phyloP scores from a whole-genome alignment of 2,113 vertebrate species.

The Lampris megalopsis region DNA sequence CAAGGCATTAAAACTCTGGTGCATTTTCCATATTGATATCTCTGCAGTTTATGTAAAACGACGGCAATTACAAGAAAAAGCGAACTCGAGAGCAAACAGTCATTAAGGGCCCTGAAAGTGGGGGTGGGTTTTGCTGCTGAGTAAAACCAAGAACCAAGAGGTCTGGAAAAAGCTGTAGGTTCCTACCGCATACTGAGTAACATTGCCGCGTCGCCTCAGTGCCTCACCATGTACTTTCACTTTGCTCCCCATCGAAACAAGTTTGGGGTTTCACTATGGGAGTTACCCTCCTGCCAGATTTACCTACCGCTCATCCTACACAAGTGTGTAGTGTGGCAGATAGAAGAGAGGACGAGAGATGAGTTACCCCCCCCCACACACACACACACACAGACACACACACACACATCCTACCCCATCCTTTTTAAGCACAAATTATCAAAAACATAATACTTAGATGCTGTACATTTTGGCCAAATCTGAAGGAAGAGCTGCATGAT shows the following conservation, averaged over 20 bases:
- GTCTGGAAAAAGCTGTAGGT: constrained; percentile 74
- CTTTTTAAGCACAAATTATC: not conserved
- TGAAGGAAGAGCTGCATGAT: not conserved
- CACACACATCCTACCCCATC: not conserved
- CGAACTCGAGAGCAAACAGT: constrained; percentile 56
- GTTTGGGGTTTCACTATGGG: constrained; percentile 68
- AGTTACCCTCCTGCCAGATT: constrained; percentile 36
- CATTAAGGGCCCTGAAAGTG: constrained; percentile 47
- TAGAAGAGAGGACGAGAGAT: not conserved
- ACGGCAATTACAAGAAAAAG: constrained; percentile 81
- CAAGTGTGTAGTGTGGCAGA: constrained; percentile 4
- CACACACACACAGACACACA: too few relatives aligned
- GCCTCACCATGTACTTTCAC: constrained; percentile 54
- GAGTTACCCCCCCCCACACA: not conserved
- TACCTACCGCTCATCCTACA: constrained; percentile 26
- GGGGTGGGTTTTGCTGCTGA: constrained; percentile 72
- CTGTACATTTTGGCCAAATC: not conserved
- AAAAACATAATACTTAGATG: not conserved
- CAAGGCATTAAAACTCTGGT: not conserved
- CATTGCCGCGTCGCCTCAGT: constrained; percentile 1
- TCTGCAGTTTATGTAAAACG: constrained; percentile 80
- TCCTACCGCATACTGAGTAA: constrained; percentile 44
- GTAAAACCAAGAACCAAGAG: constrained; percentile 73
- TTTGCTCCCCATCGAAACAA: constrained; percentile 63
- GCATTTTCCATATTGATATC: constrained; percentile 36